Evolutionary conservation across 2,888 invertebrate genomes (phyloP).

Genomic region (Lasioglossum figueresi): DNA sequence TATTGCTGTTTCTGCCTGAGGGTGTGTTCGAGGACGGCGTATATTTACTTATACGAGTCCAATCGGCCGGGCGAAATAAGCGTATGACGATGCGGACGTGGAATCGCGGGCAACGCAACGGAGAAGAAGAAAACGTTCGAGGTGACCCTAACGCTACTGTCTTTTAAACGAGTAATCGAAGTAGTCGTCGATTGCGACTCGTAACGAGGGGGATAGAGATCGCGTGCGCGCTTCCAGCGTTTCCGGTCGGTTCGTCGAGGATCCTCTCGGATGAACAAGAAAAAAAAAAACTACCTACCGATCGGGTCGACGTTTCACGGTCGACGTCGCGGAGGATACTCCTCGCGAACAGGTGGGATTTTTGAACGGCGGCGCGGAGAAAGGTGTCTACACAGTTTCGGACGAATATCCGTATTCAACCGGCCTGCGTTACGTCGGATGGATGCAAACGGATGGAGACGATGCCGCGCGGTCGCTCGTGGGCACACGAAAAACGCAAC

Average conservation of each 20-base stretch:
- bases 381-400: not conserved
- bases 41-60: not conserved
- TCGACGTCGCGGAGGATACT: constrained; percentile 15
- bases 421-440: constrained; percentile 1
- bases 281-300: not conserved
- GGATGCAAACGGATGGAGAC: constrained; percentile 9
- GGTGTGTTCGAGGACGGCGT: not conserved
- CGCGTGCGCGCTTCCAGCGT: constrained; percentile 1
- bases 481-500: not conserved
- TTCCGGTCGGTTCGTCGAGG: constrained; percentile 16
- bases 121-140: constrained; percentile 3
- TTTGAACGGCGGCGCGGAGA: not conserved
- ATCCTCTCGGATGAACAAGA: not conserved
- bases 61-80: not conserved
- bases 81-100: constrained; percentile 1
- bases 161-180: constrained; percentile 60
- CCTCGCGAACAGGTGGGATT: constrained; percentile 20
- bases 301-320: not conserved
- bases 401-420: not conserved
- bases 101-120: constrained; percentile 9
- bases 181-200: not conserved
- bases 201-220: not conserved
- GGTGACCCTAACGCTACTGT: constrained; percentile 50
- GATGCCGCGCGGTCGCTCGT: constrained; percentile 3
- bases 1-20: not conserved